These are phyloP conservation scores for Harpagus bidentatus DNA, from an alignment of 2,113 vertebrate genomes.

Conservation along the genomic window DNA sequence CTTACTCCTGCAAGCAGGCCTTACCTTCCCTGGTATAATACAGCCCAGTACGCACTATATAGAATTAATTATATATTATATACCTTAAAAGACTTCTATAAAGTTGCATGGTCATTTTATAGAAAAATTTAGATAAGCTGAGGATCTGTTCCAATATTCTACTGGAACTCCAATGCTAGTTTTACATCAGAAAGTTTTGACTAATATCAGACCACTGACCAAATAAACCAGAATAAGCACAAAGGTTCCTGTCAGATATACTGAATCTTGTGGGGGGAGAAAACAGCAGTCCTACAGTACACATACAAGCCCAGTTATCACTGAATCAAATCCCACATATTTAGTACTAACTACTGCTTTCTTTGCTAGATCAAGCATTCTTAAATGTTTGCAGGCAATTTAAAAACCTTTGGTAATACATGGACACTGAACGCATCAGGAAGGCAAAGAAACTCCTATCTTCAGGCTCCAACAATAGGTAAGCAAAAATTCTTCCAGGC, in stretches of 20 bases:
- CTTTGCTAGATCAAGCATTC: background rate
- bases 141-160: background rate
- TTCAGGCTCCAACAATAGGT: background rate
- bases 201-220: background rate
- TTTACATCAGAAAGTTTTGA: background rate
- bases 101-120: background rate
- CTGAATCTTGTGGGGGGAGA: fast-evolving
- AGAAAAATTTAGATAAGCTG: background rate
- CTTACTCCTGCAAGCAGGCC: background rate
- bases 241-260: background rate
- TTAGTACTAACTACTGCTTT: background rate
- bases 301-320: background rate
- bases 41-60: background rate
- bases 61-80: background rate
- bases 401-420: background rate
- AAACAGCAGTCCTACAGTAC: background rate
- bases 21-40: background rate
- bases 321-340: background rate
- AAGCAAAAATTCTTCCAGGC: background rate
- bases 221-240: background rate
- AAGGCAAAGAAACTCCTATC: background rate
- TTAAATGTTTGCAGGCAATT: background rate
- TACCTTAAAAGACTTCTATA: background rate
- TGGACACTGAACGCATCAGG: background rate
- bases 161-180: background rate